These are phyloP conservation scores for Stenodema calcarata DNA, from an alignment of 2,888 invertebrate genomes.

Conservation along the genomic window DNA sequence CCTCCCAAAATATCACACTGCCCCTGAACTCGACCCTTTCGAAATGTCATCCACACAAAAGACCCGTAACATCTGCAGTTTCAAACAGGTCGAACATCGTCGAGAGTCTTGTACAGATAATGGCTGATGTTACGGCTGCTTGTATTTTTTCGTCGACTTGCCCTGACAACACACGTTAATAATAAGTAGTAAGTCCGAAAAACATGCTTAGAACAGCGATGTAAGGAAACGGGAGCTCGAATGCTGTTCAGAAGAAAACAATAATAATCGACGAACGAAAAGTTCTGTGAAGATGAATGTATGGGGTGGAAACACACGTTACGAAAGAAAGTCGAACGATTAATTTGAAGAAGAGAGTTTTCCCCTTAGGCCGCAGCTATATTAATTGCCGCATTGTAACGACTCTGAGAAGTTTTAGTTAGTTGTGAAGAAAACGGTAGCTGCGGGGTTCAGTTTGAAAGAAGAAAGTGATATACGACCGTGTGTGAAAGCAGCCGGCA, in stretches of 20 bases:
- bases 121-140: neutral
- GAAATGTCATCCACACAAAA: too few relatives aligned
- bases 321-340: neutral
- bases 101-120: neutral
- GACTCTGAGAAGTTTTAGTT: neutral
- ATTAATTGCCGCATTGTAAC: neutral
- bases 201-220: neutral
- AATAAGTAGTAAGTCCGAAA: neutral
- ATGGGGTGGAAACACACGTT: neutral
- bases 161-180: neutral
- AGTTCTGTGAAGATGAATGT: neutral
- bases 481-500: neutral
- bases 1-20: too few relatives aligned
- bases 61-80: too few relatives aligned
- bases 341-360: neutral
- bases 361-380: neutral
- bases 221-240: neutral
- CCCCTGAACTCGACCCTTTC: too few relatives aligned
- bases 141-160: neutral
- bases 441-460: neutral
- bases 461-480: neutral
- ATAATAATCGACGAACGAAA: neutral
- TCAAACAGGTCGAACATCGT: too few relatives aligned
- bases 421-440: neutral
- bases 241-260: neutral